These are phyloP conservation scores for Drosophila nasuta DNA, from an alignment of 1,140 invertebrate genomes.

Conservation along the genomic window DNA sequence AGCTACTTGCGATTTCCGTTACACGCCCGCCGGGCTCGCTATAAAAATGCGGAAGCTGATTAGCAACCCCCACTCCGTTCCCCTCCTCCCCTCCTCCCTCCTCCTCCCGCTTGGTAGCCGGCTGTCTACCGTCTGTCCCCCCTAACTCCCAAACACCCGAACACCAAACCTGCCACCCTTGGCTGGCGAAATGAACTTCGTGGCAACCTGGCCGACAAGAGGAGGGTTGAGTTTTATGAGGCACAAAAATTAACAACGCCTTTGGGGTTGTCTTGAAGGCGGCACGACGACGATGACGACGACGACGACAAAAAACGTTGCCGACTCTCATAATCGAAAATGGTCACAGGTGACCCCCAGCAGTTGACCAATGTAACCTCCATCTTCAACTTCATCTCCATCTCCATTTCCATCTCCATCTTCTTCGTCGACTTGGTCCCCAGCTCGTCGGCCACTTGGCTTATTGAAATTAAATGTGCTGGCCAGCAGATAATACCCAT, in stretches of 20 bases:
- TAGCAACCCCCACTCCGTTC: constrained; percentile 46
- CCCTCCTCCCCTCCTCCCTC: not conserved
- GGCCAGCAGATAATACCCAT: constrained; percentile 79
- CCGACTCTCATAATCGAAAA: constrained; percentile 82
- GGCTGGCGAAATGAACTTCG: constrained; percentile 51
- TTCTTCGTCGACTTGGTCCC: too few relatives aligned
- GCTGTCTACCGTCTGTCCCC: not conserved
- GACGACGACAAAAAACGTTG: constrained; percentile 40
- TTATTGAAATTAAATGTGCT: constrained; percentile 80
- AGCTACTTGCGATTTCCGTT: constrained; percentile 83
- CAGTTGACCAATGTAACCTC: constrained; percentile 54
- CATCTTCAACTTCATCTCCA: too few relatives aligned
- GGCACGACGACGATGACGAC: constrained; percentile 20
- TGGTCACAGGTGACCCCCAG: constrained; percentile 78
- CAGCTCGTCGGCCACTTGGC: constrained; percentile 16
- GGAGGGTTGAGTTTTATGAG: constrained; percentile 73
- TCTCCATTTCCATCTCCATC: too few relatives aligned
- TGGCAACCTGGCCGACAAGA: constrained; percentile 24
- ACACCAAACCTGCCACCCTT: constrained; percentile 1
- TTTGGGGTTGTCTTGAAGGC: constrained; percentile 69
- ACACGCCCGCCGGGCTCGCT: constrained; percentile 64
- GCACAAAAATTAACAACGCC: constrained; percentile 82
- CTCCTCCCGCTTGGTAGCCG: too few relatives aligned
- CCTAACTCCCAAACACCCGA: not conserved
- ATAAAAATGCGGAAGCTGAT: constrained; percentile 82